Conservation (phyloP, 2,113 vertebrate species). For the Ovibos moschatus region DNA sequence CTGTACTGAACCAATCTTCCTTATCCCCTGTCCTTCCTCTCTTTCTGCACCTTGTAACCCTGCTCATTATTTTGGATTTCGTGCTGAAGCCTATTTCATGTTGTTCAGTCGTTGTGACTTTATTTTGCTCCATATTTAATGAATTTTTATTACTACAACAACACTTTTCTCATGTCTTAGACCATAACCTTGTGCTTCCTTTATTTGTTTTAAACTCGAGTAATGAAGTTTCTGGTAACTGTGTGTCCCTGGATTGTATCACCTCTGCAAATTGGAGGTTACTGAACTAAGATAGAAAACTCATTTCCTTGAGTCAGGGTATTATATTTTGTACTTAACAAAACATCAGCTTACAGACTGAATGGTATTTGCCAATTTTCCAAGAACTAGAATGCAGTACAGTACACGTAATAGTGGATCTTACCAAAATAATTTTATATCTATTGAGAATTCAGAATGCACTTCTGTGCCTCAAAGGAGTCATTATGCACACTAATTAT, state of each 20-base stretch:
- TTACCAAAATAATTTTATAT: constrained; percentile 15
- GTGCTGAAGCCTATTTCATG: neutral
- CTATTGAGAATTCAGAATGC: neutral
- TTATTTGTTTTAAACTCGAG: neutral
- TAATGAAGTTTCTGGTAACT: neutral
- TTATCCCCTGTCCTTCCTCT: neutral
- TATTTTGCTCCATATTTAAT: neutral
- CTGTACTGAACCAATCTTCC: neutral
- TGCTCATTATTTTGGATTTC: neutral
- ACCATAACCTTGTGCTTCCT: neutral
- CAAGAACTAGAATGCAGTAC: neutral
- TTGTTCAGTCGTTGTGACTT: neutral
- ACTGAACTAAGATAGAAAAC: constrained; percentile 6
- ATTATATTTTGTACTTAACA: constrained; percentile 28
- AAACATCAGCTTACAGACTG: constrained; percentile 19
- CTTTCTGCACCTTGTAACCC: neutral
- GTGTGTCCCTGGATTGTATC: neutral
- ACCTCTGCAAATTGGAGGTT: neutral
- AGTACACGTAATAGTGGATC: neutral
- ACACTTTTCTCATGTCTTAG: neutral
- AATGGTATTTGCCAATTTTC: constrained; percentile 25
- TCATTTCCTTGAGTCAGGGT: neutral
- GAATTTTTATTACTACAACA: neutral
- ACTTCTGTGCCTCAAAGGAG: constrained; percentile 17
- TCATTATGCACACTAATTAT: constrained; percentile 52